A percentile compares a stretch with the other conserved stretches of the same genome.
phyloP scores from a whole-genome alignment of 1,140 invertebrate species.

The Aradophagus sp. region DNA sequence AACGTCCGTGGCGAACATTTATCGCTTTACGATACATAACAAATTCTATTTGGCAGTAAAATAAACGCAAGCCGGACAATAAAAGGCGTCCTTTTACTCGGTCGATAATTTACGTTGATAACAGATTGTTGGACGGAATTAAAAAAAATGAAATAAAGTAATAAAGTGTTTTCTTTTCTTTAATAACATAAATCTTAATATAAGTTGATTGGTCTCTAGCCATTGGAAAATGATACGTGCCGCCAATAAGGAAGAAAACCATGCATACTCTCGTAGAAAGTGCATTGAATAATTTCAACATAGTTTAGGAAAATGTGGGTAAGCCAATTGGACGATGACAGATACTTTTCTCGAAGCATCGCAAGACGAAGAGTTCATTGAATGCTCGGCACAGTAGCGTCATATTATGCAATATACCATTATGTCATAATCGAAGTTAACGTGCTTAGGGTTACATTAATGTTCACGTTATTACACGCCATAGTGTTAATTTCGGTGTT shows the following conservation, averaged over 20 bases:
- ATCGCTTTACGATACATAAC: no score
- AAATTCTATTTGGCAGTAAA: no score
- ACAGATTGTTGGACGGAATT: neutral
- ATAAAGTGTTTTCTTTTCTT: slow-evolving; percentile 12
- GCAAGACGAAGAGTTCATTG: slow-evolving; percentile 37
- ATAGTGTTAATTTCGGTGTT: slow-evolving; percentile 40
- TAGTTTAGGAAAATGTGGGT: slow-evolving; percentile 26
- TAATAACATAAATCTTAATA: slow-evolving; percentile 21
- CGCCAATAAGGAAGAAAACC: slow-evolving; percentile 39
- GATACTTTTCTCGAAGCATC: slow-evolving; percentile 14
- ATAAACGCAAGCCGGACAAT: no score
- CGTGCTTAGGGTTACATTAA: slow-evolving; percentile 46
- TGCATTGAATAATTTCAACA: slow-evolving; percentile 42
- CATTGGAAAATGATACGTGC: slow-evolving; percentile 31
- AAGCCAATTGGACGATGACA: slow-evolving; percentile 15
- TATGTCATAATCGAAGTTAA: slow-evolving; percentile 48
- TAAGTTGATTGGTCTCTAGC: slow-evolving; percentile 7
- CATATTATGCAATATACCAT: slow-evolving; percentile 38
- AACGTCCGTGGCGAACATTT: no score
- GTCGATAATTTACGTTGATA: no score
- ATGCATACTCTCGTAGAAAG: slow-evolving; percentile 41
- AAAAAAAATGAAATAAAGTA: slow-evolving; percentile 9
- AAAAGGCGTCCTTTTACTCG: no score
- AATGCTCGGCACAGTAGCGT: slow-evolving; percentile 15
- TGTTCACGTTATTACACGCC: slow-evolving; percentile 43